phyloP scores from a whole-genome alignment of 2,113 vertebrate species.

The Sebastes schlegelii region DNA sequence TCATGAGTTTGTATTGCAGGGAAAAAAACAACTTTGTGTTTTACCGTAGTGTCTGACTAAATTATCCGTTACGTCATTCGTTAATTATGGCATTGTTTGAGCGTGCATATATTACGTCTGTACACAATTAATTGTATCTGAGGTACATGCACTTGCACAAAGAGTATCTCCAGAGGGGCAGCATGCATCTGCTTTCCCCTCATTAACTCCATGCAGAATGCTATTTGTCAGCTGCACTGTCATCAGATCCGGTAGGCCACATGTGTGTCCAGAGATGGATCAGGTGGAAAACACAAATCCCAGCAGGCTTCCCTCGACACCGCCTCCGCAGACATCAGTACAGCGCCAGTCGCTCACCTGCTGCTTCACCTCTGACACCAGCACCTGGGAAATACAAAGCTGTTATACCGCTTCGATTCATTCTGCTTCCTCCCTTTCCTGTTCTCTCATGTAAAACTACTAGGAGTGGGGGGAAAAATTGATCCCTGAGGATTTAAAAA shows the following conservation, averaged over 20 bases:
- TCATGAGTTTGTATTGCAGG: neutral
- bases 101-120: slow-evolving; percentile 34
- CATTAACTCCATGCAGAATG: slow-evolving; percentile 59
- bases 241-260: slow-evolving; percentile 47
- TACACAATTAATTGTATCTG: slow-evolving; percentile 40
- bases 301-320: slow-evolving; percentile 51
- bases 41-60: neutral
- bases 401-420: slow-evolving; percentile 2
- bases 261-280: slow-evolving; percentile 59
- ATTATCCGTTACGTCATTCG: slow-evolving; percentile 7
- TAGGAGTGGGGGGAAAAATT: neutral
- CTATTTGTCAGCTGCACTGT: slow-evolving; percentile 56
- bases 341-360: slow-evolving; percentile 57
- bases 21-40: neutral
- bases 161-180: slow-evolving; percentile 35
- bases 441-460: neutral
- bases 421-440: neutral
- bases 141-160: slow-evolving; percentile 13
- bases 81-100: slow-evolving; percentile 3
- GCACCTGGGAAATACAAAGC: slow-evolving; percentile 55
- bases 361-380: slow-evolving; percentile 64
- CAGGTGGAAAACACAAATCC: slow-evolving; percentile 66
- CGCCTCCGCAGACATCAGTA: slow-evolving; percentile 37
- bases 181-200: slow-evolving; percentile 66
- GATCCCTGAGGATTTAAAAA: no score